Conservation (phyloP, 2,113 vertebrate genomes). For the Scomber scombrus region DNA sequence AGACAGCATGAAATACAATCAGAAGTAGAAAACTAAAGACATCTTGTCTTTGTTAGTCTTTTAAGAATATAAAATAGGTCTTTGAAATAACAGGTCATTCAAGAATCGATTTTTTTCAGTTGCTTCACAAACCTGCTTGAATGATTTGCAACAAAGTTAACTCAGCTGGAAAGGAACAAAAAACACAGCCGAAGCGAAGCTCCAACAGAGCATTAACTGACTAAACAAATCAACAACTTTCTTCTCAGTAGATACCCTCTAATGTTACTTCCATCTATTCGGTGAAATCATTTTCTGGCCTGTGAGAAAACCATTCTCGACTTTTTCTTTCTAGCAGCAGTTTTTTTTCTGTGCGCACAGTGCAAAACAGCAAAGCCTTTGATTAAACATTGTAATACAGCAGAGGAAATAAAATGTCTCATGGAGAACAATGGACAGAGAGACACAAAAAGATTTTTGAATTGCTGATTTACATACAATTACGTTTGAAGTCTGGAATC, state of each 20-base stretch:
- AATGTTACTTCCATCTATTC: not conserved
- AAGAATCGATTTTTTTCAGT: not conserved
- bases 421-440: conserved; percentile 19
- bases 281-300: conserved; percentile 17
- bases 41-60: too few species aligned
- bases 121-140: not conserved
- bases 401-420: conserved; percentile 14
- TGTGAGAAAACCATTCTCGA: not conserved
- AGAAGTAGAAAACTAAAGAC: not conserved
- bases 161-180: conserved; percentile 19
- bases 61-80: too few species aligned
- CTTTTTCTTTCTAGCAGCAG: not conserved
- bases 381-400: conserved; percentile 29
- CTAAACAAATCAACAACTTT: conserved; percentile 22
- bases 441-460: conserved; percentile 6
- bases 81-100: too few species aligned
- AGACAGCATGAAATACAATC: not conserved
- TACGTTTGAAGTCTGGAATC: conserved; percentile 16
- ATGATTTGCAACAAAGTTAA: not conserved
- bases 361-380: conserved; percentile 40
- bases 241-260: conserved; percentile 3
- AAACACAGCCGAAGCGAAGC: conserved; percentile 26
- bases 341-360: not conserved
- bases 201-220: conserved; percentile 13
- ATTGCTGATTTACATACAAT: conserved; percentile 22